Conservation (phyloP, 2,888 invertebrate species). For the Lepidochrysops patricia region DNA sequence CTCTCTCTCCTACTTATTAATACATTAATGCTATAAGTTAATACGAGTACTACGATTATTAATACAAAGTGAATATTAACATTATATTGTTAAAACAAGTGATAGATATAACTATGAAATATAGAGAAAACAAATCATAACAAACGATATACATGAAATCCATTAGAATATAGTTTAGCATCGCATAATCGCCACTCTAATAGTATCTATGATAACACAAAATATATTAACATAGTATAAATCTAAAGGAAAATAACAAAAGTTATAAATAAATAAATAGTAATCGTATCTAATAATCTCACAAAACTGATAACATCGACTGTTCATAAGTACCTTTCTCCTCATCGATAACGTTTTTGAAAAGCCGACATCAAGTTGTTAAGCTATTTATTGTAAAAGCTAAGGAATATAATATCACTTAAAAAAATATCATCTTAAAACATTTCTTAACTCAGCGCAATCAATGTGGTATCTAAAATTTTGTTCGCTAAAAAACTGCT, state of each 20-base stretch:
- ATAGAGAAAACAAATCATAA: slow-evolving; percentile 44
- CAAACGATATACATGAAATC: slow-evolving; percentile 42
- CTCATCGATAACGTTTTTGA: slow-evolving; percentile 69
- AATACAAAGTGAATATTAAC: slow-evolving; percentile 37
- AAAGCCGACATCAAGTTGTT: slow-evolving; percentile 71
- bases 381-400: slow-evolving; percentile 62
- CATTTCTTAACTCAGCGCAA: slow-evolving; percentile 51
- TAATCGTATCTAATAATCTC: slow-evolving; percentile 32
- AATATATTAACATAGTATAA: slow-evolving; percentile 19
- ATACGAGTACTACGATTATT: slow-evolving; percentile 52
- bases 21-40: slow-evolving; percentile 68
- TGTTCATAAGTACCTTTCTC: slow-evolving; percentile 68
- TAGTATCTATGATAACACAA: slow-evolving; percentile 24
- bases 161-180: slow-evolving; percentile 4
- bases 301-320: slow-evolving; percentile 60
- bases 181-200: slow-evolving; percentile 16
- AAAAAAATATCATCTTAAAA: slow-evolving; percentile 55
- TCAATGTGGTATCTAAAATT: slow-evolving; percentile 49
- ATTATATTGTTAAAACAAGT: slow-evolving; percentile 44
- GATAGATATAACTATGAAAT: slow-evolving; percentile 42
- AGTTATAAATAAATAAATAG: slow-evolving; percentile 32
- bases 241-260: slow-evolving; percentile 31
- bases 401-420: slow-evolving; percentile 59
- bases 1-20: slow-evolving; percentile 61
- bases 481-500: slow-evolving; percentile 49